Conservation (phyloP, 2,888 invertebrate species). For the Ormia ochracea region DNA sequence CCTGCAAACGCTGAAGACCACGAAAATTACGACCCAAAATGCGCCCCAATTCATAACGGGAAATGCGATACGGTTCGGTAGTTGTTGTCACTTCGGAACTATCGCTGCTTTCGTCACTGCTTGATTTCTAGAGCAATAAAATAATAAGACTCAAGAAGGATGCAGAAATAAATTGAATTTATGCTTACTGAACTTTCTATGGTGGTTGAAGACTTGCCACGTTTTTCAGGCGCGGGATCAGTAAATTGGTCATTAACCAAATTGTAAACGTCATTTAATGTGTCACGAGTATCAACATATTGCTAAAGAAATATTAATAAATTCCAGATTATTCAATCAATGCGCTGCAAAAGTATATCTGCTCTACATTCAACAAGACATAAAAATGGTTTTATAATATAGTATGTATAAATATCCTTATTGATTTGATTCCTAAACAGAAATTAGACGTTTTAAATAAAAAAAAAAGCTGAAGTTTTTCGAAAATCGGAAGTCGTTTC, state of each 20-base stretch:
- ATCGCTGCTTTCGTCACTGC: slow-evolving; percentile 57
- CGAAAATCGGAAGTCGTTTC: too few species aligned
- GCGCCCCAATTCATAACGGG: slow-evolving; percentile 74
- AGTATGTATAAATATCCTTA: too few species aligned
- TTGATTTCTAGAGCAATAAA: slow-evolving; percentile 45
- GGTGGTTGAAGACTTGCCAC: slow-evolving; percentile 62
- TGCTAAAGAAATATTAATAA: slow-evolving; percentile 68
- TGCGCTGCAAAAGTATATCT: too few species aligned
- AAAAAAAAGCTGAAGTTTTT: too few species aligned
- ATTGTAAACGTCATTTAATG: slow-evolving; percentile 73
- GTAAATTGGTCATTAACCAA: slow-evolving; percentile 73
- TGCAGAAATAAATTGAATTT: background rate
- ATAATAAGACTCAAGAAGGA: background rate
- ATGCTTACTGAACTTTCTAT: slow-evolving; percentile 66
- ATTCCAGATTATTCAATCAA: background rate
- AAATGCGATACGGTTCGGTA: slow-evolving; percentile 73
- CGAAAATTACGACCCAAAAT: slow-evolving; percentile 75
- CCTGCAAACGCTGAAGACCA: slow-evolving; percentile 73
- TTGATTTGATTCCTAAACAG: too few species aligned
- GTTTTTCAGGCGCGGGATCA: slow-evolving; percentile 72
- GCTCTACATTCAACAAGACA: too few species aligned
- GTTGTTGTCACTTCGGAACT: slow-evolving; percentile 68
- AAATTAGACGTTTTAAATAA: too few species aligned
- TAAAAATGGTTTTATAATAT: too few species aligned
- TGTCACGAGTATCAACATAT: slow-evolving; percentile 74